Evolutionary conservation across 2,888 invertebrate species (phyloP).

Genomic region (Catocala sponsa): DNA sequence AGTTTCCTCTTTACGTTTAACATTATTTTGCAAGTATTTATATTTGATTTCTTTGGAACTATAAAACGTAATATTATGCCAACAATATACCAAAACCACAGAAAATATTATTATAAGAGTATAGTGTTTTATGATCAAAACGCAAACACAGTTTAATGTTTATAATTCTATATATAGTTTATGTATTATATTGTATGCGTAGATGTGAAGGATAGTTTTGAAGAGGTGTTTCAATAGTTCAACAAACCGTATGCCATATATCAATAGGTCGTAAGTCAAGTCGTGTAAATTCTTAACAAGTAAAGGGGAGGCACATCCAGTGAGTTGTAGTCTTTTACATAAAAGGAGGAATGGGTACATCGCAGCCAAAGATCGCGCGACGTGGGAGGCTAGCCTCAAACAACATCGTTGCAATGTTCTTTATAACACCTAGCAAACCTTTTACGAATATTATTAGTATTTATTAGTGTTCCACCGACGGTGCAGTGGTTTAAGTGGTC

Average conservation of each 20-base stretch:
- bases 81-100: too few species aligned
- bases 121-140: too few species aligned
- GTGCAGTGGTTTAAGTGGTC: background rate
- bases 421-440: constrained; percentile 35
- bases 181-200: too few species aligned
- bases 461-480: background rate
- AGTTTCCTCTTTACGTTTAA: too few species aligned
- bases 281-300: constrained; percentile 20
- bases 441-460: constrained; percentile 11
- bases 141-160: too few species aligned
- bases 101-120: too few species aligned
- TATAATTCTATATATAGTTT: too few species aligned
- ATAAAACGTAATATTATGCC: too few species aligned
- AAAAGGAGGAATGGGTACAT: constrained; percentile 65
- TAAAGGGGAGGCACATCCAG: constrained; percentile 52
- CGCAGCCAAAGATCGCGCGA: constrained; percentile 66
- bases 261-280: constrained; percentile 23
- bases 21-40: too few species aligned
- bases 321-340: constrained; percentile 38
- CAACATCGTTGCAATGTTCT: constrained; percentile 37
- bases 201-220: background rate
- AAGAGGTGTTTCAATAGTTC: background rate
- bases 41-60: too few species aligned
- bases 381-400: constrained; percentile 69
- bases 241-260: constrained; percentile 3